Evolutionary conservation across 2,113 vertebrate genomes (phyloP).

Genomic region (Lophius piscatorius): DNA sequence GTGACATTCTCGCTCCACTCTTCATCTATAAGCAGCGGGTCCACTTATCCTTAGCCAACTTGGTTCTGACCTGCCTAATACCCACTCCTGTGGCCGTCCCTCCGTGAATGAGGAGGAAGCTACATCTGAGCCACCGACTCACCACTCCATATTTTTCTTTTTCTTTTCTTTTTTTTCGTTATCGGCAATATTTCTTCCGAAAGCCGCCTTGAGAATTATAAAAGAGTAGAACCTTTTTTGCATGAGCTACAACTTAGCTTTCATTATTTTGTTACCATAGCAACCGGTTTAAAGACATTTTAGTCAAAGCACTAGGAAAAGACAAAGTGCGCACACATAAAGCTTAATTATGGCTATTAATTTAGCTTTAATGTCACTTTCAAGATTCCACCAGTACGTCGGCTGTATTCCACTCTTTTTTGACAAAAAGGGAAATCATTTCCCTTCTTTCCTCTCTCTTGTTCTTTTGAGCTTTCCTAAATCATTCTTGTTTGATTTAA

Average conservation of each 20-base stretch:
- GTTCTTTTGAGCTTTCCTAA: no score
- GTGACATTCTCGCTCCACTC: background rate
- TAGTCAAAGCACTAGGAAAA: background rate
- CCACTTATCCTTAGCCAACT: background rate
- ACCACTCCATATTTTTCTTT: no score
- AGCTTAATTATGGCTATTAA: slow-evolving; percentile 11
- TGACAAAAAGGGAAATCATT: slow-evolving; percentile 8
- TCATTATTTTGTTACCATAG: slow-evolving; percentile 36
- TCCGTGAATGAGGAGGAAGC: no score
- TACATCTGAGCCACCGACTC: no score
- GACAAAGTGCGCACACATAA: background rate
- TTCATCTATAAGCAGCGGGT: slow-evolving; percentile 1
- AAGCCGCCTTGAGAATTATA: background rate
- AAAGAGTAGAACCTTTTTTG: slow-evolving; percentile 1
- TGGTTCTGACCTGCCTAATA: slow-evolving; percentile 12
- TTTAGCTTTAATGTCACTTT: background rate
- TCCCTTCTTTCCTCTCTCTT: no score
- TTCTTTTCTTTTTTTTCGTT: slow-evolving; percentile 9
- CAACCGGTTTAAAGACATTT: slow-evolving; percentile 32
- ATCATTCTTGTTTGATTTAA: background rate
- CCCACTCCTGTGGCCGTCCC: no score
- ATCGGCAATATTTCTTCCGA: slow-evolving; percentile 2
- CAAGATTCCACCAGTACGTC: no score
- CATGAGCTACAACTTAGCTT: slow-evolving; percentile 1
- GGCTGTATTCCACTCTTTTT: no score